Conservation (phyloP, 2,888 invertebrate species). For the Mythimna lalbum region DNA sequence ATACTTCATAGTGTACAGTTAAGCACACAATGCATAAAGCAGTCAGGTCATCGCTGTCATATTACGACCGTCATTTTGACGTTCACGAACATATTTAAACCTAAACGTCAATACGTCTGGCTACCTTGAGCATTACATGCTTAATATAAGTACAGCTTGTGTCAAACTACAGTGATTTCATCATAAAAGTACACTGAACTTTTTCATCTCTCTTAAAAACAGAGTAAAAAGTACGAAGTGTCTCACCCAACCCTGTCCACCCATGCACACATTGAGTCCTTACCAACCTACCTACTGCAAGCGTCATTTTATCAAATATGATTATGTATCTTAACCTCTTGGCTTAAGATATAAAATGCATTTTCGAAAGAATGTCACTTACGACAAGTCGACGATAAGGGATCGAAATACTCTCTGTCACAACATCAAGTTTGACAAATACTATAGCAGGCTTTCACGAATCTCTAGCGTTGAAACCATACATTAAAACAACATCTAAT, state of each 20-base stretch:
- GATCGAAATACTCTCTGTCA: neutral
- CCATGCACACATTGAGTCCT: neutral
- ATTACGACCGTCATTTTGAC: conserved; percentile 24
- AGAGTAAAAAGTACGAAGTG: neutral
- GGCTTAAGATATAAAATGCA: neutral
- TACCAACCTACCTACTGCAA: neutral
- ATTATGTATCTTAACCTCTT: too few species aligned
- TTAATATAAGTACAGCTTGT: neutral
- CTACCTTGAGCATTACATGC: conserved; percentile 20
- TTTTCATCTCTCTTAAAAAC: neutral
- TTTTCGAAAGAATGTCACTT: neutral
- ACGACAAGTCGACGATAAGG: neutral
- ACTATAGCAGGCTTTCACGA: conserved; percentile 26
- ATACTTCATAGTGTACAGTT: conserved; percentile 26
- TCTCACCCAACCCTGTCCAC: neutral
- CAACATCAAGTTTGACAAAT: conserved; percentile 6
- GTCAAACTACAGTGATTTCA: conserved; percentile 6
- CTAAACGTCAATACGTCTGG: neutral
- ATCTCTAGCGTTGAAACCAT: conserved; percentile 64
- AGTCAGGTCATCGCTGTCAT: neutral
- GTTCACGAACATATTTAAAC: conserved; percentile 5
- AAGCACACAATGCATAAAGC: conserved; percentile 25
- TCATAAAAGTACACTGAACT: neutral
- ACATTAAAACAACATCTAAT: conserved; percentile 61
- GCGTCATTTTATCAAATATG: neutral